Base-by-base conservation (phyloP, 1,140 invertebrate genomes). In the Ruditapes philippinarum region DNA sequence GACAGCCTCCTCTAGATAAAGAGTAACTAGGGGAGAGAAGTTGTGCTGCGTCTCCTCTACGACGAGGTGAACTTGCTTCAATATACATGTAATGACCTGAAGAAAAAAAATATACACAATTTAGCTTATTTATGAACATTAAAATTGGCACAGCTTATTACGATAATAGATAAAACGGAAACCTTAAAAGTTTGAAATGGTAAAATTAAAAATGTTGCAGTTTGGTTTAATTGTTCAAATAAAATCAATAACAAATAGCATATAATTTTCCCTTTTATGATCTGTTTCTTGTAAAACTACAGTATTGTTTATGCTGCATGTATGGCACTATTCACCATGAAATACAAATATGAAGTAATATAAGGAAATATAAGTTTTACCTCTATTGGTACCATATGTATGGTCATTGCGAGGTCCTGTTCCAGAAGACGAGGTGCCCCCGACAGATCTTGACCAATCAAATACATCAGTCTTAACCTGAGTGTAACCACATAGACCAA, bases 321-420 rank as follows among this genome's bases (percentile, higher is more conserved):
- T n/a, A n/a, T n/a, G n/a, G n/a, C n/a, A n/a, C n/a, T n/a, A n/a
- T n/a, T n/a, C n/a, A n/a, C n/a, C n/a, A n/a, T n/a, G n/a, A n/a
- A n/a, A n/a, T n/a, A n/a, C n/a, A n/a, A n/a, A n/a, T n/a, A n/a
- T n/a, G n/a, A n/a, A n/a, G n/a, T n/a, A n/a, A n/a, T n/a, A n/a
- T n/a, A n/a, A n/a, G n/a, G n/a, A n/a, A n/a, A n/a, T n/a, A 25
- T 51, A 19, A 25, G 31, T n/a, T 42, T 45, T 62, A 94, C 91
- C 91, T 87, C 51, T 89, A 17, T 78, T 73, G 19, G 92, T 94
- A 49, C 93, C 93, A 65, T 93, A 93, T 3, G 94, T 94, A 70
- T 95, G 94, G 84, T 95, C 95, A 65, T 54, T 89, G 0, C 88
- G 84, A 4, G 95, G 95, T 19, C 95, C 95, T 28, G 95, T 95